phyloP scores from a whole-genome alignment of 2,888 invertebrate species.

The Teinopalpus imperialis region DNA sequence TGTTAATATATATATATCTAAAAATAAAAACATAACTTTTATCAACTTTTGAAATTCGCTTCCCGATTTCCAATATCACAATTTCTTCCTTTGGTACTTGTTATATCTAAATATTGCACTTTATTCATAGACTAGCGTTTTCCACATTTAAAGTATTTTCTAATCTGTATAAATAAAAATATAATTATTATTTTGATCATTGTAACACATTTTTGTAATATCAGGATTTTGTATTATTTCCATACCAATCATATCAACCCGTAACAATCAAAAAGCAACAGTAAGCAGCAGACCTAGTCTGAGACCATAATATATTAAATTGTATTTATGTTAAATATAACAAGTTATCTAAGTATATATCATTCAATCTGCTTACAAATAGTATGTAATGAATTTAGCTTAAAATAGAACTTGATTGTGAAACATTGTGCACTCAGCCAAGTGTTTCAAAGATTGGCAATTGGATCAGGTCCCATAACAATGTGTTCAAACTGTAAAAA shows the following conservation, averaged over 20 bases:
- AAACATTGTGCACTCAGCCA: conserved; percentile 59
- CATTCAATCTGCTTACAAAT: conserved; percentile 1
- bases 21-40: conserved; percentile 6
- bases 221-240: no score
- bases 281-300: neutral
- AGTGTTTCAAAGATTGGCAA: conserved; percentile 63
- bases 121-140: no score
- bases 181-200: no score
- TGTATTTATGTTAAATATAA: neutral
- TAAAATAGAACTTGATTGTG: conserved; percentile 45
- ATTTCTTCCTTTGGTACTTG: conserved; percentile 58
- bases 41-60: neutral
- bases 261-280: neutral
- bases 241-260: no score
- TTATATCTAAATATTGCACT: conserved; percentile 48
- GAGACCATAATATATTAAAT: neutral
- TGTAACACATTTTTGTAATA: no score
- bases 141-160: neutral
- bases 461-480: conserved; percentile 48
- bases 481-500: no score
- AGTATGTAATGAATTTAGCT: conserved; percentile 19
- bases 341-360: no score
- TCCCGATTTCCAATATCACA: conserved; percentile 57
- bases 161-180: no score
- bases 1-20: conserved; percentile 1